Evolutionary conservation across 2,888 invertebrate genomes (phyloP), one percentile per base, ranked within the genome.

Genomic region (Drosophila differens): DNA sequence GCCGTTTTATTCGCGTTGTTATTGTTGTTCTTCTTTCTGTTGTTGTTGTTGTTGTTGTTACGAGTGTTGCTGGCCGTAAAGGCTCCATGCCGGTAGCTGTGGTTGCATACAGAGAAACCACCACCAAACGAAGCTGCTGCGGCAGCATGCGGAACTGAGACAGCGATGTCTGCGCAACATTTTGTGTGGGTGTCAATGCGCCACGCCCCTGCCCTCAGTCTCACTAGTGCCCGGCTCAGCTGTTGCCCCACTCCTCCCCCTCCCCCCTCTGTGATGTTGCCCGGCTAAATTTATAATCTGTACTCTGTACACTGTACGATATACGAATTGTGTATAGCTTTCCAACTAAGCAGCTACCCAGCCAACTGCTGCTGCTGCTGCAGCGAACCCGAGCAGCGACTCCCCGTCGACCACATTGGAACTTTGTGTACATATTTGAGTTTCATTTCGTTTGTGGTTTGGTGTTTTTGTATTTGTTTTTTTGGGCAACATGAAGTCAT

Each of bases 341-440:
- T 35, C 57, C 55, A 71, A 30, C 52, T 61, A 41, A 37, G 49
- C 53, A 54, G 41, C 53, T 60, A 28, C 30, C 59, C 35, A 44
- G 14, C 7, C n/a, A 39, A 32, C n/a, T 66, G 14, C 28, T 60
- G 53, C 37, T 35, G 35, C 61, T 35, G 37, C 53, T 41, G n/a
- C 19, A 44, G 37, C 47, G 47, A 39, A 47, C 47, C 32, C 22
- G 25, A 55, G 30, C 35, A 55, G 37, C 37, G 70, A 70, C 70
- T 47, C 58, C 62, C 64, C 72, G 61, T 66, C 77, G 66, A 54
- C 65, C 82, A 69, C 82, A 82, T 74, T 82, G 85, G 79, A 89
- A 87, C 87, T 85, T 89, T 84, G 82, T 89, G 85, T 82, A 85
- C 89, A 85, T 85, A 85, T 85, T 85, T 87, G 90, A 89, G 85